Conservation (phyloP, 2,888 invertebrate genomes). For the Panorpa germanica region DNA sequence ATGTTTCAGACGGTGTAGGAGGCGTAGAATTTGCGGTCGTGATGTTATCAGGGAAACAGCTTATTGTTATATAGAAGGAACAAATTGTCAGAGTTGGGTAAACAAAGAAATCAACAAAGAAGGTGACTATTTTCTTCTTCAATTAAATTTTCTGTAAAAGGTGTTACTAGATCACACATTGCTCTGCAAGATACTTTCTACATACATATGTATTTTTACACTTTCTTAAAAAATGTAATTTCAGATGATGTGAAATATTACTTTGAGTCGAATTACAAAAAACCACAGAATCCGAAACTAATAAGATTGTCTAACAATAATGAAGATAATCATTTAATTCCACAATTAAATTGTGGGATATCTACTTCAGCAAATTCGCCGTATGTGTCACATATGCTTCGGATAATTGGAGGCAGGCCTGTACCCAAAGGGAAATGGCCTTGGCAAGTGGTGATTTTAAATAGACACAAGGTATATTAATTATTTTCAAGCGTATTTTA, state of each 20-base stretch:
- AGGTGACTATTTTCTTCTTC: too few species aligned
- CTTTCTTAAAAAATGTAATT: background rate
- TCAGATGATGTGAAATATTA: conserved; percentile 11
- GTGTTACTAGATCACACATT: conserved; percentile 3
- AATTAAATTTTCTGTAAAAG: too few species aligned
- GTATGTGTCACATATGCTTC: conserved; percentile 43
- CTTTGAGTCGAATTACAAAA: too few species aligned
- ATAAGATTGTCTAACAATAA: too few species aligned
- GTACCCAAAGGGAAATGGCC: conserved; percentile 75
- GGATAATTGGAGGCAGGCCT: conserved; percentile 75
- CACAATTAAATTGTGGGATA: too few species aligned
- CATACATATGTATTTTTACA: background rate
- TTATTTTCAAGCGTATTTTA: conserved; percentile 4
- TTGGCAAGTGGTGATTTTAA: conserved; percentile 86
- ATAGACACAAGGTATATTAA: conserved; percentile 49
- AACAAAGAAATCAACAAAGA: conserved; percentile 21
- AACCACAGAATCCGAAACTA: too few species aligned
- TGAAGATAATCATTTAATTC: too few species aligned
- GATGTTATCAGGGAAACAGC: conserved; percentile 67
- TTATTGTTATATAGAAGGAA: conserved; percentile 67
- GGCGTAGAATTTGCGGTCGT: conserved; percentile 52
- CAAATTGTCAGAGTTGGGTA: conserved; percentile 60
- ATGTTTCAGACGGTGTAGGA: conserved; percentile 44
- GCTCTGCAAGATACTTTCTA: background rate
- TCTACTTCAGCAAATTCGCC: too few species aligned